Conservation (phyloP, 2,797 vertebrate genomes). For the Rhinoraja longicauda region DNA sequence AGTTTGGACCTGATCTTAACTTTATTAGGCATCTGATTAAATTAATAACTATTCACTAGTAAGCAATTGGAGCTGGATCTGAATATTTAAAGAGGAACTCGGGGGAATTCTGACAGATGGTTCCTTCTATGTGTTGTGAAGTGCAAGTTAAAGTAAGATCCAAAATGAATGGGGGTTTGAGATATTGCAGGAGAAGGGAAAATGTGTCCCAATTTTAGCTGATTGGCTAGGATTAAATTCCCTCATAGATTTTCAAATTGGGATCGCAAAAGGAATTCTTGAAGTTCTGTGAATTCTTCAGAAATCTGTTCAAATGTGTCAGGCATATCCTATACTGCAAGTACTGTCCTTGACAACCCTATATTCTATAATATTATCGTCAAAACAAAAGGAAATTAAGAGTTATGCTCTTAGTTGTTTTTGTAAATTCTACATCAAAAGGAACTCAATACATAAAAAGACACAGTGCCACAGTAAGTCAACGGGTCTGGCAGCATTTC, state of each 20-base stretch:
- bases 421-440: background rate
- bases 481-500: too few species aligned
- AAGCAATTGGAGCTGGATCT: background rate
- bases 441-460: too few species aligned
- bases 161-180: background rate
- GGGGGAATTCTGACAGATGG: background rate
- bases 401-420: background rate
- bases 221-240: background rate
- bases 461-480: too few species aligned
- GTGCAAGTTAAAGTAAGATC: background rate
- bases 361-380: background rate
- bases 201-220: background rate
- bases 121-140: background rate
- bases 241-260: background rate
- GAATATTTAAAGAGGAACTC: background rate
- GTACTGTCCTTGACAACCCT: background rate
- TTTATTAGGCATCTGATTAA: background rate
- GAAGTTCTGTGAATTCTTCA: background rate
- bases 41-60: background rate
- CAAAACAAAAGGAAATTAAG: background rate
- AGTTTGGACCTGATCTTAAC: background rate
- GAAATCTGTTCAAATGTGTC: background rate
- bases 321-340: background rate
- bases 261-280: background rate
- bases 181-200: background rate